These are phyloP conservation scores for Melanotaenia duboulayi DNA, from an alignment of 2,113 vertebrate genomes.

Conservation along the genomic window DNA sequence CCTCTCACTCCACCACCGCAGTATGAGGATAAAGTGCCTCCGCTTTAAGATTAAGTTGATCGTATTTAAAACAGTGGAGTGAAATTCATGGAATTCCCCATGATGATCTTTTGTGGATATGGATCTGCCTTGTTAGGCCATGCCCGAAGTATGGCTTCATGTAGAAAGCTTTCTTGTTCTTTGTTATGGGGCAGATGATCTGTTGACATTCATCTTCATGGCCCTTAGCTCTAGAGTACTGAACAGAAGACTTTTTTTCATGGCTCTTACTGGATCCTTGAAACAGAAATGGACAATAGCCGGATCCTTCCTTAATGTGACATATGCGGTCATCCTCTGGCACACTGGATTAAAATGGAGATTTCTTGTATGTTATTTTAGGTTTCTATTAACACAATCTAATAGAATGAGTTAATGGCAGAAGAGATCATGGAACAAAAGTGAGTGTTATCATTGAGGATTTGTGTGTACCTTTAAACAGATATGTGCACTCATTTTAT, in stretches of 20 bases:
- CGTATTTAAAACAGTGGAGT: conserved; percentile 10
- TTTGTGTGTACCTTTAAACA: conserved; percentile 16
- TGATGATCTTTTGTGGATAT: conserved; percentile 18
- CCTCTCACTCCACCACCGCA: conserved; percentile 93
- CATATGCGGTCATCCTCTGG: background rate
- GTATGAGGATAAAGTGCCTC: conserved; percentile 87
- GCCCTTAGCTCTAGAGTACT: conserved; percentile 24
- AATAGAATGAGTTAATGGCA: background rate
- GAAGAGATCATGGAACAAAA: background rate
- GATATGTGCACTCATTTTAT: background rate
- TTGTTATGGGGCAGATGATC: conserved; percentile 6
- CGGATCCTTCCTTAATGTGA: background rate
- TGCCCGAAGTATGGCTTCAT: conserved; percentile 2
- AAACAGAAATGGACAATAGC: background rate
- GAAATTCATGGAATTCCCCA: conserved; percentile 24
- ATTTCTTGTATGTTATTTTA: background rate
- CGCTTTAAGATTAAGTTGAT: conserved; percentile 53
- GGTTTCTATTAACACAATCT: conserved; percentile 14
- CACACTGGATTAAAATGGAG: conserved; percentile 13
- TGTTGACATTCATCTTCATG: conserved; percentile 5
- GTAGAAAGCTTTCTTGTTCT: conserved; percentile 17
- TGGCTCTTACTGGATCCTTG: conserved; percentile 34
- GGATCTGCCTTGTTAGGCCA: conserved; percentile 17
- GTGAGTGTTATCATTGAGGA: background rate
- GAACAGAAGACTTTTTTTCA: conserved; percentile 2